These are phyloP conservation scores for Megastigmus dorsalis DNA, from an alignment of 2,888 invertebrate species.

Conservation along the genomic window DNA sequence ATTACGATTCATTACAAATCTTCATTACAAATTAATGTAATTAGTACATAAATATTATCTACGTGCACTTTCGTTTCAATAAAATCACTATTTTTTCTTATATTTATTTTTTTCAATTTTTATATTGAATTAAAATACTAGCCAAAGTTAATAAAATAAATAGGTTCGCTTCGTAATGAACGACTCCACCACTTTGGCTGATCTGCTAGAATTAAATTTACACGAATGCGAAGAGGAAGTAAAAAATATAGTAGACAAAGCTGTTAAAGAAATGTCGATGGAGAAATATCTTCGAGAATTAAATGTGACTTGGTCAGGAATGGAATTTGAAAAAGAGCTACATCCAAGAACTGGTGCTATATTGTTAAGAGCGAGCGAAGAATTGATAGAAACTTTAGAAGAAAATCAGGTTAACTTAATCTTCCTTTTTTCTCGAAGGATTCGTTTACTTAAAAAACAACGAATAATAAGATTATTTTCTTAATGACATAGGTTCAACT, in stretches of 20 bases:
- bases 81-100: slow-evolving; percentile 26
- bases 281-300: slow-evolving; percentile 94
- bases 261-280: slow-evolving; percentile 99
- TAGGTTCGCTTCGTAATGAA: slow-evolving; percentile 97
- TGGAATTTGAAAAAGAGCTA: slow-evolving; percentile 94
- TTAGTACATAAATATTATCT: slow-evolving; percentile 25
- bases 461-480: background rate
- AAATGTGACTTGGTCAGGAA: slow-evolving; percentile 92
- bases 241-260: slow-evolving; percentile 97
- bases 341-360: slow-evolving; percentile 92
- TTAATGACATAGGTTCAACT: slow-evolving; percentile 84
- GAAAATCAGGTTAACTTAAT: slow-evolving; percentile 90
- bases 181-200: slow-evolving; percentile 91
- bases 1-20: background rate
- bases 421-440: too few relatives aligned
- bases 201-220: slow-evolving; percentile 91
- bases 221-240: slow-evolving; percentile 99
- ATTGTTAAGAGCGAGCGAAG: slow-evolving; percentile 92
- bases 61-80: slow-evolving; percentile 15
- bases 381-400: slow-evolving; percentile 96
- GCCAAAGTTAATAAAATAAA: slow-evolving; percentile 43
- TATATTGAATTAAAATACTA: too few relatives aligned
- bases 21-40: too few relatives aligned
- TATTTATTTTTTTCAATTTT: background rate
- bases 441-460: too few relatives aligned